Percentiles rank a stretch among this genome's conserved stretches.
Conservation (phyloP, 1,140 invertebrate species). For the Nylanderia fulva region DNA sequence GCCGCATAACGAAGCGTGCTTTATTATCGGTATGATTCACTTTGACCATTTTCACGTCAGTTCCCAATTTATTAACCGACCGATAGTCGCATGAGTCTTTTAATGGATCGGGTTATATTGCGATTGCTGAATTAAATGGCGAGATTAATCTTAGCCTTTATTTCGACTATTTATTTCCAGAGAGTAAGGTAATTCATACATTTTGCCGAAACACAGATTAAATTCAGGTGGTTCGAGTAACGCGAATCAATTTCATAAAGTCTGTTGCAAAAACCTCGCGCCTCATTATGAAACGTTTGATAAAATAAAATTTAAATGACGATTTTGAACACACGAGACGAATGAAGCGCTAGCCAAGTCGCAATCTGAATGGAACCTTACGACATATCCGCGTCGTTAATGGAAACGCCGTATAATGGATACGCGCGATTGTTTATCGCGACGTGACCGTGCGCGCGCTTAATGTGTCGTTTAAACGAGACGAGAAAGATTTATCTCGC, state of each 20-base stretch:
- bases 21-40: constrained; percentile 30
- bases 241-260: neutral
- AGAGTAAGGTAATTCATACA: neutral
- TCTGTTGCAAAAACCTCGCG: neutral
- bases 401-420: constrained; percentile 12
- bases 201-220: neutral
- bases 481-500: constrained; percentile 48
- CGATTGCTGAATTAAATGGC: neutral
- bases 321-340: neutral
- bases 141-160: neutral
- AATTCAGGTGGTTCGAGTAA: neutral
- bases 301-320: neutral
- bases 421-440: constrained; percentile 50
- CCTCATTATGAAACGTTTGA: neutral
- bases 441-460: neutral
- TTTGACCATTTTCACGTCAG: neutral
- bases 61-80: constrained; percentile 5
- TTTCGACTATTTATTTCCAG: neutral
- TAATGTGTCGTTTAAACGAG: constrained; percentile 49
- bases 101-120: neutral
- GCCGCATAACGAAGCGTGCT: constrained; percentile 22
- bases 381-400: constrained; percentile 39
- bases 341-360: neutral
- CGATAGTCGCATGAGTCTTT: neutral
- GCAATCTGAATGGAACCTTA: constrained; percentile 33